phyloP scores from a whole-genome alignment of 2,113 vertebrate species.

The Ammodytes marinus region DNA sequence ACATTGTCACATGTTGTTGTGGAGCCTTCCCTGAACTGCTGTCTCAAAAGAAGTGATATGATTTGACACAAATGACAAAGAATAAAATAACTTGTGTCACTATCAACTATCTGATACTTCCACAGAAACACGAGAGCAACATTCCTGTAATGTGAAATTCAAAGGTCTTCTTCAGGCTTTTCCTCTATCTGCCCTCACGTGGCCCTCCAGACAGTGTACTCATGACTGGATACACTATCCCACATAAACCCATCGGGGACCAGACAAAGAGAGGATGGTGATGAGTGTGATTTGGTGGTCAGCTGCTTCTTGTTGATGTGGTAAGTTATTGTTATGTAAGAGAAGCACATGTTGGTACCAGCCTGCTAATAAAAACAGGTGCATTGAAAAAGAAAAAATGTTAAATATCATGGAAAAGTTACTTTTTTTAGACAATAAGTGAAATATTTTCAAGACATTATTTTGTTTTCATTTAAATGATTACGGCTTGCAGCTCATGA shows the following conservation, averaged over 20 bases:
- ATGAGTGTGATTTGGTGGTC: conserved; percentile 58
- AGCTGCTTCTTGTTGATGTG: conserved; percentile 62
- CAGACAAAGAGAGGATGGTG: conserved; percentile 15
- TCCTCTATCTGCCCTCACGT: conserved; percentile 7
- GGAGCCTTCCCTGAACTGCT: background rate
- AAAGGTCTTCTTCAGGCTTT: conserved; percentile 15
- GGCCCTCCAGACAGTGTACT: background rate
- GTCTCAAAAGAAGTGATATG: background rate
- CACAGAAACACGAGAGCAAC: background rate
- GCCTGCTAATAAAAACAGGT: background rate
- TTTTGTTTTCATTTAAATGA: too few species aligned
- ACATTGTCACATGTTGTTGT: conserved; percentile 27
- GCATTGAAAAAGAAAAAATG: too few species aligned
- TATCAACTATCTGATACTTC: background rate
- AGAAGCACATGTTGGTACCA: conserved; percentile 44
- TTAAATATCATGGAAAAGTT: too few species aligned
- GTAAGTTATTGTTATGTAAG: conserved; percentile 62
- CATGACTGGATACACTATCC: conserved; percentile 25
- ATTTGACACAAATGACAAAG: background rate
- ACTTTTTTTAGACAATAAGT: too few species aligned
- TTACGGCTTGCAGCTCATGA: too few species aligned
- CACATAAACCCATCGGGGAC: conserved; percentile 14
- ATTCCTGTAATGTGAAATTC: background rate
- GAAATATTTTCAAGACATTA: too few species aligned
- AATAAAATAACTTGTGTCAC: background rate